These are phyloP conservation scores for Sebastes taczanowskii DNA, from an alignment of 2,797 vertebrate species.

Conservation along the genomic window DNA sequence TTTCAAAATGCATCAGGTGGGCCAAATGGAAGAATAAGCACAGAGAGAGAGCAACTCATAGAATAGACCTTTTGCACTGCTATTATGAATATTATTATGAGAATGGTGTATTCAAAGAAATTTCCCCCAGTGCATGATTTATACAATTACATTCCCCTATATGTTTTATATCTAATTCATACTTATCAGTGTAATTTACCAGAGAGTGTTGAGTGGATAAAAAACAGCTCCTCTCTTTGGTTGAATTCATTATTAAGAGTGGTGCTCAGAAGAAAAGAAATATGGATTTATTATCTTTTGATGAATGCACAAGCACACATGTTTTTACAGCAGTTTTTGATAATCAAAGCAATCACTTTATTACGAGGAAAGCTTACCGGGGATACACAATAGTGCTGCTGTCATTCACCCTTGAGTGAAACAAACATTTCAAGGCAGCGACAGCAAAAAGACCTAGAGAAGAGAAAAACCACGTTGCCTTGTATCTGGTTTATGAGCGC, in stretches of 20 bases:
- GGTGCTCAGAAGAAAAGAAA: not conserved
- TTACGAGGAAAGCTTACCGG: not conserved
- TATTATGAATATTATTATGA: not conserved
- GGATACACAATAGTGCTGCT: not conserved
- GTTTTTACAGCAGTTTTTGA: not conserved
- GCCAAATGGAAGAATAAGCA: not conserved
- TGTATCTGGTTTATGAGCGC: not conserved
- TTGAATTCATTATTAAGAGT: not conserved
- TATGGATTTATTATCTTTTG: not conserved
- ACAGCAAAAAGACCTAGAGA: not conserved
- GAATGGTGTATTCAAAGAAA: not conserved
- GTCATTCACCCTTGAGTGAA: not conserved
- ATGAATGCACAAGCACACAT: not conserved
- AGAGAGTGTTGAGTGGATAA: not conserved
- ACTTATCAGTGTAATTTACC: not conserved
- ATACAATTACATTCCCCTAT: not conserved
- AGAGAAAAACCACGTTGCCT: not conserved
- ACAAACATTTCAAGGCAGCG: not conserved
- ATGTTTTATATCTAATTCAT: not conserved
- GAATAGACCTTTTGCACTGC: not conserved
- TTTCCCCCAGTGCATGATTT: too few relatives aligned
- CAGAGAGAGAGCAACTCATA: not conserved
- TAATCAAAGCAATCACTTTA: not conserved
- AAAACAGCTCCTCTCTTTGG: not conserved
- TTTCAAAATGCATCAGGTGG: not conserved